These are phyloP conservation scores for Mesoligia furuncula DNA, from an alignment of 2,888 invertebrate genomes.

Conservation along the genomic window DNA sequence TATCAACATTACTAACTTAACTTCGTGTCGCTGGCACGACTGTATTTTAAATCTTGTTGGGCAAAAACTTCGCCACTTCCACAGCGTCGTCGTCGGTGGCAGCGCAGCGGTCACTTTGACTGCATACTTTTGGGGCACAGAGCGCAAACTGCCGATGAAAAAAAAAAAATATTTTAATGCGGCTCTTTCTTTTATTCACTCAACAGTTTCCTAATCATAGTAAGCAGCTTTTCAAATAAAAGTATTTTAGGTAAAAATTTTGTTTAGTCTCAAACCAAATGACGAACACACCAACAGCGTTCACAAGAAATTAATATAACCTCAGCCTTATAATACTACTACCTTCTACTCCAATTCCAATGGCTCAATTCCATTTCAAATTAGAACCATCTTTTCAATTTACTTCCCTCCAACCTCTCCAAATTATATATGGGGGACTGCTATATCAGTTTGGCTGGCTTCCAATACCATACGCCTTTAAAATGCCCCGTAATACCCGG, in stretches of 20 bases:
- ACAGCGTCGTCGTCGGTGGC: too few species aligned
- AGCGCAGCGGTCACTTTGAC: too few species aligned
- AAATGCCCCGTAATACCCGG: slow-evolving; percentile 53
- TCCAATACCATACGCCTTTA: slow-evolving; percentile 58
- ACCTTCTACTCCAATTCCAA: slow-evolving; percentile 3
- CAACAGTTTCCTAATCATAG: neutral
- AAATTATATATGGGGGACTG: slow-evolving; percentile 58
- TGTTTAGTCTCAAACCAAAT: neutral
- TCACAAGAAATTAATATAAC: neutral
- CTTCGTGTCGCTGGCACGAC: too few species aligned
- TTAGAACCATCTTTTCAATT: slow-evolving; percentile 58
- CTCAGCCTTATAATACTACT: neutral
- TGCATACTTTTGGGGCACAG: too few species aligned
- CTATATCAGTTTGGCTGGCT: slow-evolving; percentile 57
- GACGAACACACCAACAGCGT: neutral
- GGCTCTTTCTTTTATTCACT: too few species aligned
- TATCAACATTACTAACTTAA: neutral
- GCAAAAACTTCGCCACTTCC: too few species aligned
- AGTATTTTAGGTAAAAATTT: neutral
- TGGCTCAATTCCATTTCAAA: slow-evolving; percentile 44
- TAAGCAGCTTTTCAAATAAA: neutral
- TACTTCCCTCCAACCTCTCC: slow-evolving; percentile 31
- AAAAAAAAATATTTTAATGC: too few species aligned
- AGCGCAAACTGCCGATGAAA: too few species aligned
- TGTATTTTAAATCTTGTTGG: too few species aligned